phyloP scores from a whole-genome alignment of 2,797 vertebrate genomes.

The Dallia pectoralis region DNA sequence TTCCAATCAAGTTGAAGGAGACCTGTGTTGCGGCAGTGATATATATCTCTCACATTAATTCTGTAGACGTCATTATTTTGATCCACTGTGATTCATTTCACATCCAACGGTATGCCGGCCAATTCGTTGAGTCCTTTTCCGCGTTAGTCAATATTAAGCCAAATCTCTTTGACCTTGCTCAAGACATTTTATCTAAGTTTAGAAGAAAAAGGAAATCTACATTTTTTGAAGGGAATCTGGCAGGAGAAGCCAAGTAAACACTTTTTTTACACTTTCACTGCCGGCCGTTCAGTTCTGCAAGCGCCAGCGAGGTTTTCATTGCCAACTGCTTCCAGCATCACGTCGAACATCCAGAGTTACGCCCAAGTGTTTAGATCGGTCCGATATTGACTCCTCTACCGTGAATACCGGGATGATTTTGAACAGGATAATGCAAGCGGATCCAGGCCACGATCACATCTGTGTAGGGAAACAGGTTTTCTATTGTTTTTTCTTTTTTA shows the following conservation, averaged over 20 bases:
- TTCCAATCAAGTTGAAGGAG: neutral
- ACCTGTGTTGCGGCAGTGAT: neutral
- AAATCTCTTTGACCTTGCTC: neutral
- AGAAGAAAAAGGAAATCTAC: neutral
- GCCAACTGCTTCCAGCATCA: constrained; percentile 29
- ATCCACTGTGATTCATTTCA: neutral
- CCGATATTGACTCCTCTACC: constrained; percentile 40
- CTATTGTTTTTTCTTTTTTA: constrained; percentile 1
- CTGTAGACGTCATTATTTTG: neutral
- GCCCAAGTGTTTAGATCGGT: constrained; percentile 30
- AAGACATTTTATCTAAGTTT: neutral
- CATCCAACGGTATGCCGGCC: neutral
- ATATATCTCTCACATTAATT: neutral
- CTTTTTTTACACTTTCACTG: constrained; percentile 28
- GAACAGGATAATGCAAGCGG: constrained; percentile 21
- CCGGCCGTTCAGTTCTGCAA: constrained; percentile 28
- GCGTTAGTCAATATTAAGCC: constrained; percentile 1
- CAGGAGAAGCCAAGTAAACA: constrained; percentile 6
- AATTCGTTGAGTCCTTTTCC: neutral
- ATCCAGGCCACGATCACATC: constrained; percentile 11
- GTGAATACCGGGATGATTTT: constrained; percentile 46
- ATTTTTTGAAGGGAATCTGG: neutral
- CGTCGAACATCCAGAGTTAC: constrained; percentile 33
- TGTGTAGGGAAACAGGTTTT: neutral
- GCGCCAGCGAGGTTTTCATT: constrained; percentile 34